Conservation (phyloP, 2,113 vertebrate species). For the Oreocharis arfaki region DNA sequence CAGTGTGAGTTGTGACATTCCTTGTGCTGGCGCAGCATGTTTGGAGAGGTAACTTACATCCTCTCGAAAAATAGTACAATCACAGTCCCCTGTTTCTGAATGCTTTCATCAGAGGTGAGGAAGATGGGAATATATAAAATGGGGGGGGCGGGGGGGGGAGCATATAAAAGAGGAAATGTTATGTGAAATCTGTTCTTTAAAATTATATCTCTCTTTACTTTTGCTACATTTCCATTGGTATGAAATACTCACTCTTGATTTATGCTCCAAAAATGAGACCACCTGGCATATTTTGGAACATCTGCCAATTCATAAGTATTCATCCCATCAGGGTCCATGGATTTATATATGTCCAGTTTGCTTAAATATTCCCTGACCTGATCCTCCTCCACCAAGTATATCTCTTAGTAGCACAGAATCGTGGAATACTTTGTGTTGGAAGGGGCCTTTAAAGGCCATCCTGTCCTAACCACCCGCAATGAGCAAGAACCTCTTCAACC, state of each 20-base stretch:
- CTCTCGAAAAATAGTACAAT: not conserved
- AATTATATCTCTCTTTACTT: not conserved
- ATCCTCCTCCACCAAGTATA: not conserved
- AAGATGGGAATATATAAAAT: not conserved
- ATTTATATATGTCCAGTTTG: not conserved
- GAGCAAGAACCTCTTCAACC: not conserved
- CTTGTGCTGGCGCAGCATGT: not conserved
- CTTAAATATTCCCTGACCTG: not conserved
- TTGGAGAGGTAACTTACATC: not conserved
- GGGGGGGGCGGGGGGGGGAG: accelerated
- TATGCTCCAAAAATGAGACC: not conserved
- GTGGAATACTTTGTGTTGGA: not conserved
- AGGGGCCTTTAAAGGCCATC: not conserved
- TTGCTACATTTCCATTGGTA: not conserved
- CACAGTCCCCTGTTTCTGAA: not conserved
- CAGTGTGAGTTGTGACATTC: not conserved
- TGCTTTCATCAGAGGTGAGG: not conserved
- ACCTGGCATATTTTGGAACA: not conserved
- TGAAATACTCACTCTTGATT: not conserved
- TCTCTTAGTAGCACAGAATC: not conserved
- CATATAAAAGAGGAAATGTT: not conserved
- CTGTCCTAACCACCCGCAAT: not conserved
- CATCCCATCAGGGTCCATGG: not conserved
- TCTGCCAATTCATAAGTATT: not conserved
- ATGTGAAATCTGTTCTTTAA: not conserved